phyloP scores from a whole-genome alignment of 1,140 invertebrate genomes.

The Zaprionus ornatus region DNA sequence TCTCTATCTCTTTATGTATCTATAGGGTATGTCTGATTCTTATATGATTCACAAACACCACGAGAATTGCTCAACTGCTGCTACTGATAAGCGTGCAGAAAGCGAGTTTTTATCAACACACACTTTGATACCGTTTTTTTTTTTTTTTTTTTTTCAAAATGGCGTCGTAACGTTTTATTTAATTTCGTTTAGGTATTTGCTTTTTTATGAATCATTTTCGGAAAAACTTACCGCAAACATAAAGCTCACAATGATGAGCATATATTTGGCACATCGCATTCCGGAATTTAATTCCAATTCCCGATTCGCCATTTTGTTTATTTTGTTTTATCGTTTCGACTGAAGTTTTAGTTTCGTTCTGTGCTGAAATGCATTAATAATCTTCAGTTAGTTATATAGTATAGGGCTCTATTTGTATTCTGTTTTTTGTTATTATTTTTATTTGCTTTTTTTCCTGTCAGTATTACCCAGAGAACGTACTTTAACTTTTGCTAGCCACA shows the following conservation, averaged over 20 bases:
- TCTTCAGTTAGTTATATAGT: slow-evolving; percentile 17
- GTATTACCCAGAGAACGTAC: slow-evolving; percentile 55
- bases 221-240: slow-evolving; percentile 92
- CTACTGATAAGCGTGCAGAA: slow-evolving; percentile 38
- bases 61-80: slow-evolving; percentile 20
- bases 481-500: slow-evolving; percentile 70
- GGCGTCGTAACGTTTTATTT: slow-evolving; percentile 34
- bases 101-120: slow-evolving; percentile 29
- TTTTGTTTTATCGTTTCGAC: background rate
- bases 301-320: slow-evolving; percentile 69
- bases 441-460: slow-evolving; percentile 5
- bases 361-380: background rate
- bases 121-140: slow-evolving; percentile 13
- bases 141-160: slow-evolving; percentile 45
- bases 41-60: slow-evolving; percentile 28
- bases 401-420: background rate
- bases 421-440: slow-evolving; percentile 21
- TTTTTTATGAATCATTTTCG: slow-evolving; percentile 48
- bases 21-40: background rate
- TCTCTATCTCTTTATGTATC: background rate
- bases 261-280: slow-evolving; percentile 92
- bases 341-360: background rate
- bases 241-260: slow-evolving; percentile 92
- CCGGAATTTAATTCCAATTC: slow-evolving; percentile 86
- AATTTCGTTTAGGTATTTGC: background rate